Evolutionary conservation across 2,797 vertebrate genomes (phyloP).

Genomic region (Pitangus sulphuratus): DNA sequence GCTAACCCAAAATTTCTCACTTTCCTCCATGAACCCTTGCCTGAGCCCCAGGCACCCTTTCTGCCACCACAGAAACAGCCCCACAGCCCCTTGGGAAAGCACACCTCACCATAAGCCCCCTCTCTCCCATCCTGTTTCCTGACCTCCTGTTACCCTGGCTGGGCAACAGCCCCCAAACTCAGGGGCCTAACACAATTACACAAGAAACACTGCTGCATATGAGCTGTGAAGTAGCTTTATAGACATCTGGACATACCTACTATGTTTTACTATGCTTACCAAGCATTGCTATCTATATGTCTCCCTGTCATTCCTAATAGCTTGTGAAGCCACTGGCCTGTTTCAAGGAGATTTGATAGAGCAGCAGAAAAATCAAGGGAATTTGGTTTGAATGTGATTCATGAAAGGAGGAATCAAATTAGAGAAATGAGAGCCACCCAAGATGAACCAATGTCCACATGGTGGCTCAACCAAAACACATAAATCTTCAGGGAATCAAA

Average conservation of each 20-base stretch:
- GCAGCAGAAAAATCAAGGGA: not conserved
- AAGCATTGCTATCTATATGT: not conserved
- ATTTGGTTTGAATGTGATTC: not conserved
- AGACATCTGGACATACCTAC: not conserved
- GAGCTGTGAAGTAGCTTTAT: not conserved
- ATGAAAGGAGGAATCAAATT: not conserved
- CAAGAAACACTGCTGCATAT: not conserved
- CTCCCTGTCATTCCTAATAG: not conserved
- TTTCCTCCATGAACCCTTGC: not conserved
- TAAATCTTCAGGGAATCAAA: slow-evolving; percentile 19
- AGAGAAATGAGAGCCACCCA: not conserved
- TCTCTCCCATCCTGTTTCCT: not conserved
- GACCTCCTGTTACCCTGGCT: not conserved
- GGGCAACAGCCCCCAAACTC: not conserved
- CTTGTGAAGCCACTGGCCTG: not conserved
- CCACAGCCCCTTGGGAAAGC: not conserved
- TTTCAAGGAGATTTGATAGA: not conserved
- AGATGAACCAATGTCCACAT: not conserved
- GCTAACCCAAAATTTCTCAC: not conserved
- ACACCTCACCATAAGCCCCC: not conserved
- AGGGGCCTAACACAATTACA: not conserved
- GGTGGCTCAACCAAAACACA: not conserved
- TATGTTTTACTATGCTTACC: not conserved
- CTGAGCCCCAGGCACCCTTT: not conserved
- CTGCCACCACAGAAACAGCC: not conserved